Percentiles rank a stretch among this genome's conserved stretches.
phyloP scores from a whole-genome alignment of 2,113 vertebrate species.

The Ploceus nigricollis region DNA sequence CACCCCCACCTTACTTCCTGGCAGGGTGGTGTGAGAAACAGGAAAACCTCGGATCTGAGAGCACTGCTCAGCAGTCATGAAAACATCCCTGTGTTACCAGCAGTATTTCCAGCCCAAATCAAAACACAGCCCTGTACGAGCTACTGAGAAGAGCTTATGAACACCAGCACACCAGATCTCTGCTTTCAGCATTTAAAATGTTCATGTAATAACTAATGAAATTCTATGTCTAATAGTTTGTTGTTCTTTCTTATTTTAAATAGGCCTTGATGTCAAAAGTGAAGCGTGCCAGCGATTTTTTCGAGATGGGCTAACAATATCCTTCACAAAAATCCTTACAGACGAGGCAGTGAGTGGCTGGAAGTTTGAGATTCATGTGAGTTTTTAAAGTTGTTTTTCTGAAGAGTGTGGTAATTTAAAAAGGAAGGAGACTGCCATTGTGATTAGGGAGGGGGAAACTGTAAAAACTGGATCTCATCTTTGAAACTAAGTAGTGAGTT shows the following conservation, averaged over 20 bases:
- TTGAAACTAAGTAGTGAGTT: neutral
- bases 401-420: neutral
- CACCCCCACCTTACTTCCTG: neutral
- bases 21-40: neutral
- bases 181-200: neutral
- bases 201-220: neutral
- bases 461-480: neutral
- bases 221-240: neutral
- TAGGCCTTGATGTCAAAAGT: slow-evolving; percentile 98
- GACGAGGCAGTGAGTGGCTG: slow-evolving; percentile 99
- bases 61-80: neutral
- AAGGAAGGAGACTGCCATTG: neutral
- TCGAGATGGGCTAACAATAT: slow-evolving; percentile 97
- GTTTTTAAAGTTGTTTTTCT: slow-evolving; percentile 58
- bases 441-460: neutral
- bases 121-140: neutral
- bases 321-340: slow-evolving; percentile 99
- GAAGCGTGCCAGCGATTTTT: slow-evolving; percentile 99
- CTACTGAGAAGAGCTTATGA: neutral
- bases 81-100: neutral
- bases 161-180: neutral
- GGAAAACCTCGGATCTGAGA: neutral
- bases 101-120: neutral
- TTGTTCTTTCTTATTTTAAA: neutral
- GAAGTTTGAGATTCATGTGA: slow-evolving; percentile 99